phyloP scores from a whole-genome alignment of 2,797 vertebrate species.

The Lacerta agilis region DNA sequence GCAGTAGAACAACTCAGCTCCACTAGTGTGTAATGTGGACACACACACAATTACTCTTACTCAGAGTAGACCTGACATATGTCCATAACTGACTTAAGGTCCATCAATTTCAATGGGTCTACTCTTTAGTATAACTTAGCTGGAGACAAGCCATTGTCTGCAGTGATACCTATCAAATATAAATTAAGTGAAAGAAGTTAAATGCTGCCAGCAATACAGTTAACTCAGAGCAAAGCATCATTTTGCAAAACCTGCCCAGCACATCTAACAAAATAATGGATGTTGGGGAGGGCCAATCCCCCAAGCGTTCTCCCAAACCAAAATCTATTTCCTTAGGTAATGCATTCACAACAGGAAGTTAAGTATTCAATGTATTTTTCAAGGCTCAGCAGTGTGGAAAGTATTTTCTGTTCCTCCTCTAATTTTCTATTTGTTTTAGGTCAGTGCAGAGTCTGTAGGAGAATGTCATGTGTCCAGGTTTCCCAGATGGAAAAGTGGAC shows the following conservation, averaged over 20 bases:
- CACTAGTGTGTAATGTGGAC: no score
- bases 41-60: no score
- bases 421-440: slow-evolving; percentile 68
- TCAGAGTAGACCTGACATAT: no score
- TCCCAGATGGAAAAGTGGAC: neutral
- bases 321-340: slow-evolving; percentile 61
- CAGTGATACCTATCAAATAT: slow-evolving; percentile 41
- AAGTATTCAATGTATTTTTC: slow-evolving; percentile 50
- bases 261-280: slow-evolving; percentile 50
- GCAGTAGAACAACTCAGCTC: no score
- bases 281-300: neutral
- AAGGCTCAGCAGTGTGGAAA: slow-evolving; percentile 51
- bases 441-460: neutral
- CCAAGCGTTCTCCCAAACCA: slow-evolving; percentile 47
- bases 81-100: no score
- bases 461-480: neutral
- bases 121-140: no score
- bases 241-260: slow-evolving; percentile 24
- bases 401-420: slow-evolving; percentile 53
- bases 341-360: slow-evolving; percentile 66
- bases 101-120: neutral
- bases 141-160: neutral
- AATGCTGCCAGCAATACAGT: slow-evolving; percentile 50
- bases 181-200: slow-evolving; percentile 59
- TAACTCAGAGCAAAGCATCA: slow-evolving; percentile 43